Conservation (phyloP, 92 coral and sea anemone genomes). For the Bergia sp. region DNA sequence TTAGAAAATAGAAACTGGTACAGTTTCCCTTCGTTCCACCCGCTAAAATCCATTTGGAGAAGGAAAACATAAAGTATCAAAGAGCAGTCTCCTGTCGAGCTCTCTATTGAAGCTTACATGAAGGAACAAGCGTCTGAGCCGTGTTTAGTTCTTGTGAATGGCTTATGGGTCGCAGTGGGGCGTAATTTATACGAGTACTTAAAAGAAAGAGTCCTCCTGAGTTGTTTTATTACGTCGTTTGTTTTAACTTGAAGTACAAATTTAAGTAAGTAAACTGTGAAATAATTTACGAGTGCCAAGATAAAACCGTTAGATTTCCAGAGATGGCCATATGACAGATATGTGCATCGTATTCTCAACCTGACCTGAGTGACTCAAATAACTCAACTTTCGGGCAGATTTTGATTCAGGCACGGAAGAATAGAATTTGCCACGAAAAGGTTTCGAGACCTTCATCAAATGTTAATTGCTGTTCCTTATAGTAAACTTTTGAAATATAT, state of each 20-base stretch:
- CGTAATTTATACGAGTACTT: slow-evolving; percentile 65
- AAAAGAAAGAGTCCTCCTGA: slow-evolving; percentile 45
- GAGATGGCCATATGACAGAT: not conserved
- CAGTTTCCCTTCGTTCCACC: slow-evolving; percentile 30
- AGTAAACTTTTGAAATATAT: not conserved
- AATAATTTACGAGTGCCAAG: slow-evolving; percentile 12
- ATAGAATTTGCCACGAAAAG: not conserved
- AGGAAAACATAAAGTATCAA: not conserved
- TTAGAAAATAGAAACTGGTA: slow-evolving; percentile 11
- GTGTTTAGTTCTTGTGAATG: slow-evolving; percentile 20
- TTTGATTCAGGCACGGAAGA: slow-evolving; percentile 37
- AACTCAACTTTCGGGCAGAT: slow-evolving; percentile 18
- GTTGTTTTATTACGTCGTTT: slow-evolving; percentile 40
- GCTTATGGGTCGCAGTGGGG: slow-evolving; percentile 65
- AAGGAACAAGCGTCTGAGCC: not conserved
- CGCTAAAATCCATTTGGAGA: slow-evolving; percentile 34
- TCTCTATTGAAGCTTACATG: slow-evolving; percentile 7
- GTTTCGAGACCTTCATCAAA: not conserved
- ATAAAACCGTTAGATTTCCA: slow-evolving; percentile 12
- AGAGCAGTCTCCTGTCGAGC: slow-evolving; percentile 24
- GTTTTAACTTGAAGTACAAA: slow-evolving; percentile 40
- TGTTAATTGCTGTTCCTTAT: slow-evolving; percentile 12
- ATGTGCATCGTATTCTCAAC: not conserved
- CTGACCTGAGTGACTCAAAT: slow-evolving; percentile 38
- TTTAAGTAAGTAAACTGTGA: slow-evolving; percentile 43